These are phyloP conservation scores for Streptopelia turtur DNA, from an alignment of 2,797 vertebrate species.

Conservation along the genomic window DNA sequence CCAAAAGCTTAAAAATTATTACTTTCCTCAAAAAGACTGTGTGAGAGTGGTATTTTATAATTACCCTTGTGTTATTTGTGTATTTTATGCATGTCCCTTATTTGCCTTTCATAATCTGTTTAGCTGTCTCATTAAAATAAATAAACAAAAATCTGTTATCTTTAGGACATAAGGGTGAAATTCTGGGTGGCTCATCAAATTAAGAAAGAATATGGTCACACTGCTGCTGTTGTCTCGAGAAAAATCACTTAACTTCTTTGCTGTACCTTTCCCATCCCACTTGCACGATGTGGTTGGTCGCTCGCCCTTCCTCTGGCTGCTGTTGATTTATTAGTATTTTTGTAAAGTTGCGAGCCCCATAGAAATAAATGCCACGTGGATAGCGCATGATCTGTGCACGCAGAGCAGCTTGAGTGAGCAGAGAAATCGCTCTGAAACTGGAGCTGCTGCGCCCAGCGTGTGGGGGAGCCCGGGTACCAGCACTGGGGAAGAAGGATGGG, in stretches of 20 bases:
- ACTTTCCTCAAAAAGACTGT: not conserved
- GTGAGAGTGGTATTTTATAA: not conserved
- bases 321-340: not conserved
- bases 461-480: not conserved
- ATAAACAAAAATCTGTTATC: not conserved
- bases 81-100: not conserved
- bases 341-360: not conserved
- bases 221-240: not conserved
- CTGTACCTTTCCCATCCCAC: not conserved
- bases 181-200: not conserved
- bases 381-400: not conserved
- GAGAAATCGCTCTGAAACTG: accelerated
- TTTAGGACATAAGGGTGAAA: not conserved
- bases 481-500: not conserved
- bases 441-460: not conserved
- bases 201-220: not conserved
- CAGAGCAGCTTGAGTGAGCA: not conserved
- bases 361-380: not conserved
- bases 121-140: not conserved
- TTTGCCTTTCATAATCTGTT: not conserved
- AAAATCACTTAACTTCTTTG: not conserved
- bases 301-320: not conserved
- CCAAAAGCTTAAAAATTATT: not conserved
- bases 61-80: not conserved
- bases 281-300: not conserved